A percentile compares a stretch with the other conserved stretches of the same genome.
Conservation (phyloP, 2,113 vertebrate genomes). For the Tichodroma muraria region DNA sequence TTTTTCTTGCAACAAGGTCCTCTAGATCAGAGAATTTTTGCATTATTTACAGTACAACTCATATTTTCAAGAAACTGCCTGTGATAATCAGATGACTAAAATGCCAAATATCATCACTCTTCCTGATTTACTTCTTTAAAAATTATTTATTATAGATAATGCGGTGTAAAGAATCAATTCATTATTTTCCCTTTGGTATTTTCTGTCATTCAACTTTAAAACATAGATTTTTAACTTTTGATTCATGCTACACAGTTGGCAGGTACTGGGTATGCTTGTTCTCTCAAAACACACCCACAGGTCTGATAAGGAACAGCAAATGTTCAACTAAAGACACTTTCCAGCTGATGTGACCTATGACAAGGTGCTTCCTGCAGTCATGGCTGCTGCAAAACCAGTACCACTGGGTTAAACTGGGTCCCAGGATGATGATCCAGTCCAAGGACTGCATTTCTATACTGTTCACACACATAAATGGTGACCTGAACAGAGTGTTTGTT, state of each 20-base stretch:
- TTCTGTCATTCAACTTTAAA: neutral
- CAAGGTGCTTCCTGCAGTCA: neutral
- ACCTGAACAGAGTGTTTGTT: neutral
- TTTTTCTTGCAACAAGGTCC: neutral
- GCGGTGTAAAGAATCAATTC: neutral
- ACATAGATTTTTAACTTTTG: neutral
- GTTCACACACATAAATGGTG: neutral
- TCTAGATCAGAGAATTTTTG: neutral
- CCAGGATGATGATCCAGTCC: neutral
- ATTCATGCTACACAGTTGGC: neutral
- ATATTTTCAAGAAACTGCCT: neutral
- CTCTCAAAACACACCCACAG: neutral
- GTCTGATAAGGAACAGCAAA: neutral
- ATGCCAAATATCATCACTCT: neutral
- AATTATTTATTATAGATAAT: neutral
- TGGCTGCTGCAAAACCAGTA: neutral
- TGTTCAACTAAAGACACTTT: neutral
- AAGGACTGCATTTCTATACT: neutral
- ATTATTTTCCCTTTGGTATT: neutral
- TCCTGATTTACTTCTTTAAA: neutral
- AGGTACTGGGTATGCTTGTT: neutral
- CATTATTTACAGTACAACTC: neutral
- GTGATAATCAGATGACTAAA: neutral
- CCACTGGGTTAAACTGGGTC: neutral
- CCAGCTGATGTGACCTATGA: neutral